A percentile compares a stretch with the other conserved stretches of the same genome.
Evolutionary conservation across 2,888 invertebrate species (phyloP).

Genomic region (Cepaea hortensis): DNA sequence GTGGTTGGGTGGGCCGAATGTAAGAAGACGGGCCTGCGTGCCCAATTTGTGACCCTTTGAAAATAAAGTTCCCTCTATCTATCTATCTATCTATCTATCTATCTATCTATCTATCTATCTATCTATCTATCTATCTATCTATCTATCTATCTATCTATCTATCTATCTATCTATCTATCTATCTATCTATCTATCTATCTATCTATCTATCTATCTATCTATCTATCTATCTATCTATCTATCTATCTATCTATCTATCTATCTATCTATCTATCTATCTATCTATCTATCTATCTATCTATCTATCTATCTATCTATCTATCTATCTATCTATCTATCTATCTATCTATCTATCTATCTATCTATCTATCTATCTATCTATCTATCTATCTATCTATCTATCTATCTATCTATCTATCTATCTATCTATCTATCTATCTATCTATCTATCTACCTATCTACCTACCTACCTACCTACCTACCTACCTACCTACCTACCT

Average conservation of each 20-base stretch:
- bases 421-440: background rate
- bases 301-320: constrained; percentile 4
- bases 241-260: constrained; percentile 4
- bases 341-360: background rate
- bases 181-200: background rate
- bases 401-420: background rate
- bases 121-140: constrained; percentile 7
- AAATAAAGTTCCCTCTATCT: background rate
- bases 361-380: background rate
- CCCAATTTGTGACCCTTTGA: too few relatives aligned
- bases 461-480: background rate
- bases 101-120: constrained; percentile 7
- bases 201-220: constrained; percentile 1
- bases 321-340: constrained; percentile 4
- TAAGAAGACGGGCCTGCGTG: too few relatives aligned
- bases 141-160: constrained; percentile 7
- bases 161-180: background rate
- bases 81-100: constrained; percentile 7
- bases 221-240: constrained; percentile 4
- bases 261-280: constrained; percentile 7
- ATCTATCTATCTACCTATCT: background rate
- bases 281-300: constrained; percentile 7
- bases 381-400: background rate
- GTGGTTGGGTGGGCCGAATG: too few relatives aligned
- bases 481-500: too few relatives aligned